Percentiles rank a stretch among this genome's conserved stretches.
phyloP scores from a whole-genome alignment of 2,797 vertebrate genomes.

The Sternotherus odoratus region DNA sequence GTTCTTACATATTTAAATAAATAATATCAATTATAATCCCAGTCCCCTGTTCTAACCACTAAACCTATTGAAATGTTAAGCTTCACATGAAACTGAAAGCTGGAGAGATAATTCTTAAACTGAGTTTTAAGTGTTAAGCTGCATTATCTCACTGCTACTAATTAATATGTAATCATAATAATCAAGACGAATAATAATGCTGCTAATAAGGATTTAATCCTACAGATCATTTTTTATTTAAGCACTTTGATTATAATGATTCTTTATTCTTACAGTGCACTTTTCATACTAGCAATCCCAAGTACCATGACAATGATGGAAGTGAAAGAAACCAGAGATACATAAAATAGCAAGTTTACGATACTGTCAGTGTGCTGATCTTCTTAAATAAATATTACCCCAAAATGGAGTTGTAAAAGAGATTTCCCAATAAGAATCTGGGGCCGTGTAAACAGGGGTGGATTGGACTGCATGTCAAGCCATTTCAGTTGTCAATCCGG shows the following conservation, averaged over 20 bases:
- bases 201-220: conserved; percentile 65
- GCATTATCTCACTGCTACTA: conserved; percentile 33
- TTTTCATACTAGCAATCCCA: conserved; percentile 62
- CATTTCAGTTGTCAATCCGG: conserved; percentile 35
- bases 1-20: conserved; percentile 14
- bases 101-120: conserved; percentile 50
- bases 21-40: conserved; percentile 35
- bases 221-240: conserved; percentile 57
- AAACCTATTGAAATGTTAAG: conserved; percentile 34
- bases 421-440: neutral
- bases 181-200: conserved; percentile 55
- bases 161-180: conserved; percentile 60
- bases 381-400: conserved; percentile 64
- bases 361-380: conserved; percentile 3
- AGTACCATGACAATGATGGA: conserved; percentile 63
- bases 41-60: conserved; percentile 6
- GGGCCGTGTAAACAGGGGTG: conserved; percentile 36
- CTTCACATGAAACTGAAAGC: conserved; percentile 54
- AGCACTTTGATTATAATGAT: conserved; percentile 60
- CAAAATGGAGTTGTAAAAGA: conserved; percentile 52
- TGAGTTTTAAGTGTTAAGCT: neutral
- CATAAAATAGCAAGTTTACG: conserved; percentile 61
- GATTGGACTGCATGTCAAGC: conserved; percentile 58
- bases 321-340: conserved; percentile 48
- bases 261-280: conserved; percentile 63